Evolutionary conservation across 2,797 vertebrate genomes (phyloP), one percentile per base, ranked within the genome.

Genomic region (Distichodus sexfasciatus): DNA sequence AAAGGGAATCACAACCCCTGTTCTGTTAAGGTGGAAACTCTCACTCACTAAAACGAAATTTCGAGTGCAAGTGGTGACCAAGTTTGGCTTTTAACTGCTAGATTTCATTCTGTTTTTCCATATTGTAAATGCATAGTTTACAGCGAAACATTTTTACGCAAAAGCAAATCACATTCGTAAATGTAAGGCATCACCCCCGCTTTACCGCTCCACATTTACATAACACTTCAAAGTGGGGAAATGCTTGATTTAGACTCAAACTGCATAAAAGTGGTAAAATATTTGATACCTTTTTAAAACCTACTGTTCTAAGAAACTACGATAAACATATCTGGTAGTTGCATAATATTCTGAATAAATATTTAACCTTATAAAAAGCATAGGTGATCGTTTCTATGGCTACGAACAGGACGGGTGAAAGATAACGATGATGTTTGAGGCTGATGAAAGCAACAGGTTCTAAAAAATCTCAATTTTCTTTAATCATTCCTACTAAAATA

Each of bases 61-160:
- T 72, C 78, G 48, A 38, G 12, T 10, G 28, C 28, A 7, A 23
- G 38, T 1, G n/a, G 21, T n/a, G n/a, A n/a, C 3, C 4, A 4
- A 19, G 10, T n/a, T n/a, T n/a, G n/a, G n/a, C n/a, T n/a, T n/a
- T n/a, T n/a, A n/a, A n/a, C n/a, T n/a, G n/a, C n/a, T n/a, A n/a
- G n/a, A n/a, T n/a, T n/a, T n/a, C n/a, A n/a, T n/a, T n/a, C n/a
- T n/a, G n/a, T n/a, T n/a, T n/a, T n/a, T n/a, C n/a, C n/a, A n/a
- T n/a, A 69, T 14, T 62, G 46, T 59, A 71, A 84, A 88, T 81
- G 80, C 83, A 84, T 73, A 82, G 76, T 62, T 76, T 44, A 82
- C 76, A 74, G 12, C 15, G 14, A 40, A 68, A 83, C 82, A 23
- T 35, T 11, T 55, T 33, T 17, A n/a, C 4, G 79, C 40, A 76